Evolutionary conservation across 2,797 vertebrate species (phyloP), one percentile per base, ranked within the genome.

Genomic region (Scolopax rusticola): DNA sequence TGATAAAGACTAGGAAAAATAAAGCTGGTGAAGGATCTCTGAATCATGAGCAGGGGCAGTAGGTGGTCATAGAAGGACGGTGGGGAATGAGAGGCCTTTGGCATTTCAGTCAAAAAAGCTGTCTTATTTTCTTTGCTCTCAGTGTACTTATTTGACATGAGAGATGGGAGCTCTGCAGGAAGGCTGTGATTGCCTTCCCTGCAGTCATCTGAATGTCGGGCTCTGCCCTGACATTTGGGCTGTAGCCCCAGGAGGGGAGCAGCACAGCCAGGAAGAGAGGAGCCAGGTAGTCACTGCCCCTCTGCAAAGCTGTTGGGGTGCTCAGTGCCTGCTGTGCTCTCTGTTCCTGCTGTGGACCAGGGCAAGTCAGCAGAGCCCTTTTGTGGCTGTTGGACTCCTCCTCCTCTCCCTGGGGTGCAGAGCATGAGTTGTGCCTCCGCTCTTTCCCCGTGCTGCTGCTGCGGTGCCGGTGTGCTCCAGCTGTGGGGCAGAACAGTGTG

Each of bases 401-500:
- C 36, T 77, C 2, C 18, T 53, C 9, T 77, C 30, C 51, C n/a
- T 2, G 2, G 45, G 17, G 7, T 18, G 27, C 40, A 51, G n/a
- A 11, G 12, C 9, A 33, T 32, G 51, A 61, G 54, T 30, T 63
- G 63, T 67, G 43, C 11, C 33, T 8, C 8, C 11, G 1, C 19
- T 25, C 41, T 23, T 41, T 30, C 36, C 4, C 21, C 0, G 2
- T 33, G 36, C 33, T 32, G 36, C 27, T 43, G 4, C 71, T 30
- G 56, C 0, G 0, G 40, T 48, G 43, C 53, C 12, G 61, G 13
- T 11, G 28, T 27, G 9, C n/a, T 43, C 40, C 59, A 38, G 64
- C 25, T 20, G 38, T 0, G 1, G 5, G 8, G 45, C 19, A 43
- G 57, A 77, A 48, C 65, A 8, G 33, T 0, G 0, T 18, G 54